Evolutionary conservation across 1,140 invertebrate genomes (phyloP).

Genomic region (Berghia stephanieae): DNA sequence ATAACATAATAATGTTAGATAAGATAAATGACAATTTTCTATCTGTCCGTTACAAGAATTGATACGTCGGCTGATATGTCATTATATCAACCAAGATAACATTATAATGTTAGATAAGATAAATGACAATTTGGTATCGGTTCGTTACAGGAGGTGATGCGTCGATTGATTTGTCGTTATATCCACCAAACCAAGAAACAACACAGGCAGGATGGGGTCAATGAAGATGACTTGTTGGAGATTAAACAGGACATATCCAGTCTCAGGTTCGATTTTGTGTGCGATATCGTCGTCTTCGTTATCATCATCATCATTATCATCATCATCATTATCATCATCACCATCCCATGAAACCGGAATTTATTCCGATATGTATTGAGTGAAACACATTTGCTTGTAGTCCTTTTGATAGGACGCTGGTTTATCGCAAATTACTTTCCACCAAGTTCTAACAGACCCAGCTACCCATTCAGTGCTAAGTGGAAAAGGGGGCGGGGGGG

Average conservation of each 20-base stretch:
- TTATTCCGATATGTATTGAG: background rate
- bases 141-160: conserved; percentile 69
- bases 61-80: background rate
- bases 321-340: too few relatives aligned
- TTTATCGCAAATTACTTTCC: too few relatives aligned
- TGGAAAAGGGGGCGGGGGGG: too few relatives aligned
- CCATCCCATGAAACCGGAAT: too few relatives aligned
- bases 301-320: too few relatives aligned
- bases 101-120: conserved; percentile 14
- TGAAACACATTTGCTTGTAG: background rate
- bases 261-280: conserved; percentile 60
- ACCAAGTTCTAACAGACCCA: too few relatives aligned
- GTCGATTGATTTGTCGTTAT: conserved; percentile 69
- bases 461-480: too few relatives aligned
- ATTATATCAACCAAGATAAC: background rate
- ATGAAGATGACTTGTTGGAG: conserved; percentile 73
- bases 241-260: conserved; percentile 74
- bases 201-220: conserved; percentile 71
- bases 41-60: background rate
- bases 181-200: conserved; percentile 72
- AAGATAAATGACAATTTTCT: background rate
- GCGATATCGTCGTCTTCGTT: background rate
- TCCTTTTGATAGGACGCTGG: background rate
- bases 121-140: background rate
- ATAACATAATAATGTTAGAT: background rate